Conservation (phyloP, 2,113 vertebrate genomes). For the Mugil cephalus region DNA sequence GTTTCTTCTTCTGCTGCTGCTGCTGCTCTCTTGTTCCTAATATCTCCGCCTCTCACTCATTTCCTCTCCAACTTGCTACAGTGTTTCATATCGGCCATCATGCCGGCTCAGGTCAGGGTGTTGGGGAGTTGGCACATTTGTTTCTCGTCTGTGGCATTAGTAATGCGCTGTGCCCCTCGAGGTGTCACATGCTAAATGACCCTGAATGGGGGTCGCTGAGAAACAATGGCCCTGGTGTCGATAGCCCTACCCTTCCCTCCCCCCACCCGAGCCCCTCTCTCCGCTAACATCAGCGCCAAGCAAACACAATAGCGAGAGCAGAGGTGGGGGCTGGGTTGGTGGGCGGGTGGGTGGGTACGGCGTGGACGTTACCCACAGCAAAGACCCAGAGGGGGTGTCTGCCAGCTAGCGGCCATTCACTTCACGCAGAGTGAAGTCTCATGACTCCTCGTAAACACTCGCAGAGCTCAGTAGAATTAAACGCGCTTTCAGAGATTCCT, state of each 20-base stretch:
- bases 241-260: constrained; percentile 73
- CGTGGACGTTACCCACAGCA: constrained; percentile 50
- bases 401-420: constrained; percentile 36
- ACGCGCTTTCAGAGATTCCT: not conserved
- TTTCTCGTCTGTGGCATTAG: constrained; percentile 73
- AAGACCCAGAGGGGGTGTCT: constrained; percentile 39
- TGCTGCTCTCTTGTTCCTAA: not conserved
- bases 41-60: not conserved
- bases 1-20: not conserved
- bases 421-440: constrained; percentile 1
- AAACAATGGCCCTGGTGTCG: constrained; percentile 80
- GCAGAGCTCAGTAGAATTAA: not conserved
- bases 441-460: not conserved
- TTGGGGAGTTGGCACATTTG: constrained; percentile 73
- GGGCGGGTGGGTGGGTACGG: constrained; percentile 41
- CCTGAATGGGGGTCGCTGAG: constrained; percentile 77
- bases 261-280: constrained; percentile 56
- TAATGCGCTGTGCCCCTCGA: constrained; percentile 73
- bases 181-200: constrained; percentile 83
- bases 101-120: constrained; percentile 26
- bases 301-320: constrained; percentile 62
- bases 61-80: constrained; percentile 9
- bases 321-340: constrained; percentile 5
- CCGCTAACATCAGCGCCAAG: constrained; percentile 60
- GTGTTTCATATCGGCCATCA: constrained; percentile 18